A percentile compares a stretch with the other conserved stretches of the same genome.
Evolutionary conservation across 2,888 invertebrate genomes (phyloP).

Genomic region (Amiota minor): DNA sequence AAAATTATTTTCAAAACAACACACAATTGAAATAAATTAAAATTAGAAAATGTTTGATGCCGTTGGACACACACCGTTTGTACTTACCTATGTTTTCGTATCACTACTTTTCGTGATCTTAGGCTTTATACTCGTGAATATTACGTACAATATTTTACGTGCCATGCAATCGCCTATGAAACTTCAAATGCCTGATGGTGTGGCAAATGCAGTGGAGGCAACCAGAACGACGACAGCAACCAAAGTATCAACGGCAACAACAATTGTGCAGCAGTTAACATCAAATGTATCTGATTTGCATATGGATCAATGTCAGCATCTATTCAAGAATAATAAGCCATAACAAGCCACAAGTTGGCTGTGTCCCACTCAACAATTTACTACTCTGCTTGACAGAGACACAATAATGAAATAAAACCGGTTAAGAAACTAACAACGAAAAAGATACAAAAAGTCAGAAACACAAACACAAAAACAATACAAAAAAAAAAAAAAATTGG

Average conservation of each 20-base stretch:
- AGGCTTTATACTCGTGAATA: constrained; percentile 70
- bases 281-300: constrained; percentile 1
- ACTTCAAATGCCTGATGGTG: not conserved
- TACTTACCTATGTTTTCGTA: constrained; percentile 71
- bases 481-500: not conserved
- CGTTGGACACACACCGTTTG: constrained; percentile 67
- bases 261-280: constrained; percentile 9
- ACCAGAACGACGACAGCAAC: constrained; percentile 7
- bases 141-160: constrained; percentile 68
- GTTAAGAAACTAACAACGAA: constrained; percentile 2
- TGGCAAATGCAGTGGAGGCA: not conserved
- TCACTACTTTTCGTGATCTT: constrained; percentile 68
- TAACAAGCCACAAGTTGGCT: not conserved
- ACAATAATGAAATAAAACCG: constrained; percentile 11
- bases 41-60: constrained; percentile 63
- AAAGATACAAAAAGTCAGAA: not conserved
- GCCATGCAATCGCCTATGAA: constrained; percentile 37
- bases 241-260: not conserved
- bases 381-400: not conserved
- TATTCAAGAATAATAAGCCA: constrained; percentile 12
- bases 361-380: not conserved
- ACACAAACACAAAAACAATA: not conserved
- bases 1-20: no score
- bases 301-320: constrained; percentile 10
- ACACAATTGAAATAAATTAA: not conserved